phyloP scores from a whole-genome alignment of 2,888 invertebrate genomes.

The Crossocerus cetratus region DNA sequence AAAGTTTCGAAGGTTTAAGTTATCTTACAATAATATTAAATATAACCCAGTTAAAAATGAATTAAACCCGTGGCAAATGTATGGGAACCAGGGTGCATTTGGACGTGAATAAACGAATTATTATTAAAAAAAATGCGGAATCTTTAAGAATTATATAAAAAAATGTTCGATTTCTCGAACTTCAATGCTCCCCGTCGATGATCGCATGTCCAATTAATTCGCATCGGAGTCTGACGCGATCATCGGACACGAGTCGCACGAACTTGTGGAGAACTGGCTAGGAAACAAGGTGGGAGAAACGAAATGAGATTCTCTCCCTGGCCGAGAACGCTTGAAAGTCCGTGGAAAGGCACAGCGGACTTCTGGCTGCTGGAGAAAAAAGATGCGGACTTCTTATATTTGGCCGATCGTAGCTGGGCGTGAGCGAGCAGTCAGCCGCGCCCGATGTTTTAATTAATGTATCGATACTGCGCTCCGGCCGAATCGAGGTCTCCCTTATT shows the following conservation, averaged over 20 bases:
- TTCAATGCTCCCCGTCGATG: neutral
- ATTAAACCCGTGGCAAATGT: too few species aligned
- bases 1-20: too few species aligned
- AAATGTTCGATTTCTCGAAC: neutral
- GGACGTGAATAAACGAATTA: too few species aligned
- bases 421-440: slow-evolving; percentile 69
- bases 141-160: neutral
- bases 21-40: too few species aligned
- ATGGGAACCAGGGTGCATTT: too few species aligned
- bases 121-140: too few species aligned
- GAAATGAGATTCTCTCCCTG: slow-evolving; percentile 14
- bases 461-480: slow-evolving; percentile 65
- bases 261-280: slow-evolving; percentile 23
- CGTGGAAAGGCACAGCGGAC: slow-evolving; percentile 18
- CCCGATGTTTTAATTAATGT: slow-evolving; percentile 75
- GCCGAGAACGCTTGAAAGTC: neutral
- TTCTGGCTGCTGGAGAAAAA: slow-evolving; percentile 50
- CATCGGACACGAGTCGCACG: slow-evolving; percentile 27
- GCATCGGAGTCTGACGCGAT: slow-evolving; percentile 33
- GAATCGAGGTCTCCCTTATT: slow-evolving; percentile 36
- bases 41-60: too few species aligned
- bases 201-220: slow-evolving; percentile 42
- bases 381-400: slow-evolving; percentile 59
- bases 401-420: slow-evolving; percentile 67
- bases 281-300: slow-evolving; percentile 4